Conservation (phyloP, 1,140 invertebrate genomes). For the Heliconius hermathena region DNA sequence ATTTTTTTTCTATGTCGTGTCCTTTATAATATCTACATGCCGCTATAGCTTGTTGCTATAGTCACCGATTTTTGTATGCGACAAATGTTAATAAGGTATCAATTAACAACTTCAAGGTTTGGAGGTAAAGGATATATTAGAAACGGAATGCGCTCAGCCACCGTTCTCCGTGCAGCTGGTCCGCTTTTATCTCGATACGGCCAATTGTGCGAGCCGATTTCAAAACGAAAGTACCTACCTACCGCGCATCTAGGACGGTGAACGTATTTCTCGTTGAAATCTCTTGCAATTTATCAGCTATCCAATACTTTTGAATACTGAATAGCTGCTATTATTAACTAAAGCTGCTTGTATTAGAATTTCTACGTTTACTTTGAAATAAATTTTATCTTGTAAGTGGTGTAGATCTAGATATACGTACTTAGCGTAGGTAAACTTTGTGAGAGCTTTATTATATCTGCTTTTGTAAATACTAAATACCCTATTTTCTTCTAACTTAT, state of each 20-base stretch:
- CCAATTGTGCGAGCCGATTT: slow-evolving; percentile 80
- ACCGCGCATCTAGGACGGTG: slow-evolving; percentile 79
- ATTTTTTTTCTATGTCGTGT: neutral
- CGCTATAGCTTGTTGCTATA: neutral
- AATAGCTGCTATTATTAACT: slow-evolving; percentile 27
- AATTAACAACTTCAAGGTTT: slow-evolving; percentile 33
- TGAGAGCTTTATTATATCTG: neutral
- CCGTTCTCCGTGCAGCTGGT: slow-evolving; percentile 59
- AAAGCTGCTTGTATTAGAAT: neutral
- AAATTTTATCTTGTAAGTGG: neutral
- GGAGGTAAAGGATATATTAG: slow-evolving; percentile 47
- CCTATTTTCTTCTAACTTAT: neutral
- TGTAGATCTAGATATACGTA: neutral
- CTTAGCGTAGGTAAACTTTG: neutral
- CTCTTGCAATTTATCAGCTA: slow-evolving; percentile 71
- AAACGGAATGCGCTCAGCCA: slow-evolving; percentile 68
- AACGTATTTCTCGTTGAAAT: slow-evolving; percentile 77
- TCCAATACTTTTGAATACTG: slow-evolving; percentile 37
- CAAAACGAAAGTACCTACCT: slow-evolving; percentile 81
- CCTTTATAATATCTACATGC: too few species aligned
- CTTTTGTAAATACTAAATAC: neutral
- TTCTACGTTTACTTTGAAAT: slow-evolving; percentile 9
- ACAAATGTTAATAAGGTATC: neutral
- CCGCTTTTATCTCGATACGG: slow-evolving; percentile 73
- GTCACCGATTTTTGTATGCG: neutral